Evolutionary conservation across 2,113 vertebrate species (phyloP), one percentile per base, ranked within the genome.

Genomic region (Amphiprion percula): DNA sequence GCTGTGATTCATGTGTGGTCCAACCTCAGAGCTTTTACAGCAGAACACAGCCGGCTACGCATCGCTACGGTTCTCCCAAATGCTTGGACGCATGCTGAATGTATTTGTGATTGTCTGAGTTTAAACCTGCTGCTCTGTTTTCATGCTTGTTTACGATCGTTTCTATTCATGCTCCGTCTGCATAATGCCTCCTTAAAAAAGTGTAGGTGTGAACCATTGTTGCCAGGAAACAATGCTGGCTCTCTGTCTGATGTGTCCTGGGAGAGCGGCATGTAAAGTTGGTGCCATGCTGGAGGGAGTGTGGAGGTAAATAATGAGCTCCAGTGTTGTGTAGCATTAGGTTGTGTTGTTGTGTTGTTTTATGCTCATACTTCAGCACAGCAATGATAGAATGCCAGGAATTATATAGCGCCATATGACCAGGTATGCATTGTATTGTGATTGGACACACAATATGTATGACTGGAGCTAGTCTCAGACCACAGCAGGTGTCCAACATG

Each of bases 221-320:
- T 74, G 65, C 47, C 65, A 7, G 17, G 52, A 54, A 65, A 75
- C 49, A 84, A 19, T 71, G n/a, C 21, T 41, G 37, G 30, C 54
- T 59, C 2, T 24, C 19, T 46, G 37, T 64, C 10, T 21, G 23
- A 21, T 37, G 24, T 37, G 2, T 15, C 26, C 2, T 19, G 8
- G 14, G 23, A 78, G 63, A 54, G 19, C 26, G 21, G 39, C 21
- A 21, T 54, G n/a, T 12, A 30, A 10, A 2, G 44, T 5, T 59
- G 59, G 17, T 0, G 53, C 2, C 47, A 16, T 19, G 7, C 59
- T 44, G 49, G 50, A 65, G 16, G n/a, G 60, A 83, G 24, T 3
- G 33, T 12, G 7, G n/a, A 41, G 46, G 53, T 56, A 30, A 58
- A 37, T 37, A 9, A 44, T 44, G 60, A 62, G 19, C 49, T 52